Percentiles rank a stretch among this genome's conserved stretches.
phyloP scores from a whole-genome alignment of 2,113 vertebrate species.

The Centrocercus urophasianus region DNA sequence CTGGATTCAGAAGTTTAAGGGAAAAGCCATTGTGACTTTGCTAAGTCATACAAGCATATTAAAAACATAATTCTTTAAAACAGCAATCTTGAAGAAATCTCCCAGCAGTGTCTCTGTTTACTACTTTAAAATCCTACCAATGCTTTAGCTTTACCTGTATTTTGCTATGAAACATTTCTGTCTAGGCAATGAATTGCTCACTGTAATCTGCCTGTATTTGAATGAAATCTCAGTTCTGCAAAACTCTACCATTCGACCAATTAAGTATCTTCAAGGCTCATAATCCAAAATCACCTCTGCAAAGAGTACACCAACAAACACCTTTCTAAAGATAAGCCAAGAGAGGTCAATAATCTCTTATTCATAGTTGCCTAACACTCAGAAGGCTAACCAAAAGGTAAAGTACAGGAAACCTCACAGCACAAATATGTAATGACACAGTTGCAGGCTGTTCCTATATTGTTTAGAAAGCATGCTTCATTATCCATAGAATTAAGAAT shows the following conservation, averaged over 20 bases:
- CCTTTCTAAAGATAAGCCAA: neutral
- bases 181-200: accelerated
- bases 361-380: neutral
- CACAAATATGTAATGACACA: neutral
- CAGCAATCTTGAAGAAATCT: neutral
- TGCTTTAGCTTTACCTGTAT: neutral
- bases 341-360: neutral
- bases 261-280: neutral
- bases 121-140: accelerated
- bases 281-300: neutral
- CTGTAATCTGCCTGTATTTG: neutral
- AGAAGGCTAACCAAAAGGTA: neutral
- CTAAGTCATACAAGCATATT: neutral
- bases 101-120: neutral
- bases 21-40: neutral
- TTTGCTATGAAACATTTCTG: too few relatives aligned
- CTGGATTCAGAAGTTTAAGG: neutral
- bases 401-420: too few relatives aligned
- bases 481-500: neutral
- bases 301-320: neutral
- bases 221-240: neutral
- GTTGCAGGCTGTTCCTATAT: neutral
- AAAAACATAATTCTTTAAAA: neutral
- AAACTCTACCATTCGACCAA: accelerated
- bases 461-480: neutral